Conservation (phyloP, 2,797 vertebrate genomes). For the Mycteria americana region DNA sequence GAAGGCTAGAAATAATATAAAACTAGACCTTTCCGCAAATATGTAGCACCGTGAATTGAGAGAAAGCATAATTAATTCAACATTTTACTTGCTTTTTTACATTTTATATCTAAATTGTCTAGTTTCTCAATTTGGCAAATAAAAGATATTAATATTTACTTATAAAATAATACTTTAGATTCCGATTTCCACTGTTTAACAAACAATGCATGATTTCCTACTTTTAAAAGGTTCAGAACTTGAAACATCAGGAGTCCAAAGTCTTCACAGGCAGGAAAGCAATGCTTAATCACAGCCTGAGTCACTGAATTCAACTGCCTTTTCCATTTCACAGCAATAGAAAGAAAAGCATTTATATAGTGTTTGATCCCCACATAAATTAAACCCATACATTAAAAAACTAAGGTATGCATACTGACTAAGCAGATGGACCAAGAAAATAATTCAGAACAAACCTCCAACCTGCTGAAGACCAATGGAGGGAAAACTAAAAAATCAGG, state of each 20-base stretch:
- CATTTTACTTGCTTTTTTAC: not conserved
- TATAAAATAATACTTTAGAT: not conserved
- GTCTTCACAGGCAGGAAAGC: not conserved
- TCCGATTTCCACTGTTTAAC: not conserved
- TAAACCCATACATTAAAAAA: not conserved
- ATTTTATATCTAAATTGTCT: not conserved
- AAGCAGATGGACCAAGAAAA: not conserved
- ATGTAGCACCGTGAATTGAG: not conserved
- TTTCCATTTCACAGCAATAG: not conserved
- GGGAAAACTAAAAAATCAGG: not conserved
- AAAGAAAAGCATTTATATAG: not conserved
- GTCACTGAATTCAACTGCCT: not conserved
- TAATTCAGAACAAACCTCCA: not conserved
- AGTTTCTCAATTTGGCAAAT: not conserved
- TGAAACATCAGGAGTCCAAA: not conserved
- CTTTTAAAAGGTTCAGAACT: not conserved
- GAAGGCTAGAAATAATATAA: not conserved
- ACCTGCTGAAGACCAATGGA: not conserved
- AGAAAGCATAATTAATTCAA: not conserved
- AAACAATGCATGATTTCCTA: not conserved
- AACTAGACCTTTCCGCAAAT: not conserved
- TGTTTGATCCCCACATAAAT: not conserved
- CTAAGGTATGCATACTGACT: not conserved
- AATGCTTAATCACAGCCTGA: not conserved
- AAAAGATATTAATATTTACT: not conserved